These are phyloP conservation scores for Limnephilus auricula DNA, from an alignment of 2,888 invertebrate species.

Conservation along the genomic window DNA sequence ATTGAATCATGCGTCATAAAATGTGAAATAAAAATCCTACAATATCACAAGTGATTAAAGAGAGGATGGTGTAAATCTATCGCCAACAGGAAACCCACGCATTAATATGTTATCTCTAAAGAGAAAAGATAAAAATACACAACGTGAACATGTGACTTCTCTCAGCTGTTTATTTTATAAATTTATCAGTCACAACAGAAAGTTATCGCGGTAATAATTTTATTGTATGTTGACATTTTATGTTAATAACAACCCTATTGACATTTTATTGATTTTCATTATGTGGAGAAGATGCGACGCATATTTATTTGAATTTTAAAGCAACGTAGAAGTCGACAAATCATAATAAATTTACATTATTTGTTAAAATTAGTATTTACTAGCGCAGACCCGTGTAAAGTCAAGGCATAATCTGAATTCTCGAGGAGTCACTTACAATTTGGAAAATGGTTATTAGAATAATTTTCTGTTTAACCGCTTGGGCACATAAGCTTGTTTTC, in stretches of 20 bases:
- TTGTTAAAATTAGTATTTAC: not conserved
- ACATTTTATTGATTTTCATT: not conserved
- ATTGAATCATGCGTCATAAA: not conserved
- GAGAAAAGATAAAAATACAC: not conserved
- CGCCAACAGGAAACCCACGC: not conserved
- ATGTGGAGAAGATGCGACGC: not conserved
- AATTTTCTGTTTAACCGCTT: no score
- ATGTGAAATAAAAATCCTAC: not conserved
- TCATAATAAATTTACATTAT: not conserved
- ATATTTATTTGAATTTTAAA: not conserved
- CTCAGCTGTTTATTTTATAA: not conserved
- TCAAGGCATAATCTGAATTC: no score
- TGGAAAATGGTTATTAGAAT: no score
- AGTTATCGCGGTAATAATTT: not conserved
- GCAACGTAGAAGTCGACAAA: not conserved
- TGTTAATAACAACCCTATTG: not conserved
- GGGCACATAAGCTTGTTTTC: no score
- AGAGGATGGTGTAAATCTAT: not conserved
- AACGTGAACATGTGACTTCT: not conserved
- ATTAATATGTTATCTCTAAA: not conserved
- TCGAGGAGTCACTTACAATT: no score
- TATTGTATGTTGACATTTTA: not conserved
- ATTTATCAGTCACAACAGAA: not conserved
- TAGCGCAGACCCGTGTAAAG: no score
- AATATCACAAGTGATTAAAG: not conserved